phyloP scores from a whole-genome alignment of 2,113 vertebrate genomes.

The Rhinolophus sinicus region DNA sequence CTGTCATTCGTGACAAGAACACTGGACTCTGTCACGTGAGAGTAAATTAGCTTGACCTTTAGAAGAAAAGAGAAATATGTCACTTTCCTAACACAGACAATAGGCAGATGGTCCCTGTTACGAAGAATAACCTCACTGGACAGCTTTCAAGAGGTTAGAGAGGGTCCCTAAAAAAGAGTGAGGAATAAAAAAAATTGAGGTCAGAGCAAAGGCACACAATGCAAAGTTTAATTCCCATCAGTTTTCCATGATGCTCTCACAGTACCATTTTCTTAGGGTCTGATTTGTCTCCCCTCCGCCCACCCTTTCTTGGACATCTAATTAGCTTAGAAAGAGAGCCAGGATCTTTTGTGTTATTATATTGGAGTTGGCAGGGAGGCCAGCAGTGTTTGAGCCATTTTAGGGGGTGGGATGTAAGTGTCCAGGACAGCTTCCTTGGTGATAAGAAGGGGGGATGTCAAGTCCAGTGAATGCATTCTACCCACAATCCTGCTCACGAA shows the following conservation, averaged over 20 bases:
- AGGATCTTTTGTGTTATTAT: not conserved
- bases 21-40: not conserved
- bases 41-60: conserved; percentile 71
- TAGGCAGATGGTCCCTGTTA: conserved; percentile 41
- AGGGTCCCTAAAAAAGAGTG: not conserved
- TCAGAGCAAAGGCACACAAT: not conserved
- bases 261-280: not conserved
- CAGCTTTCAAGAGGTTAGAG: not conserved
- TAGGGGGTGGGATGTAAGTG: not conserved
- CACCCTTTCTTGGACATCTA: not conserved
- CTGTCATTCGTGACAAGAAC: conserved; percentile 28
- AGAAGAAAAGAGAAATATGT: conserved; percentile 62
- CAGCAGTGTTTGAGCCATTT: not conserved
- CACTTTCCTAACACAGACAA: conserved; percentile 44
- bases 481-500: not conserved
- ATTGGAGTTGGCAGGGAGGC: not conserved
- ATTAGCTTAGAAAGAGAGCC: not conserved
- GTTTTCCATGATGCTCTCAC: not conserved
- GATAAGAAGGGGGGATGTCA: not conserved
- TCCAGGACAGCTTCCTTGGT: not conserved
- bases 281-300: conserved; percentile 16
- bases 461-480: not conserved
- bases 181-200: conserved; percentile 10
- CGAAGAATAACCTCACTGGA: not conserved
- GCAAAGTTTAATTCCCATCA: not conserved